Evolutionary conservation across 2,888 invertebrate genomes (phyloP).

Genomic region (Nemotelus pantherinus): DNA sequence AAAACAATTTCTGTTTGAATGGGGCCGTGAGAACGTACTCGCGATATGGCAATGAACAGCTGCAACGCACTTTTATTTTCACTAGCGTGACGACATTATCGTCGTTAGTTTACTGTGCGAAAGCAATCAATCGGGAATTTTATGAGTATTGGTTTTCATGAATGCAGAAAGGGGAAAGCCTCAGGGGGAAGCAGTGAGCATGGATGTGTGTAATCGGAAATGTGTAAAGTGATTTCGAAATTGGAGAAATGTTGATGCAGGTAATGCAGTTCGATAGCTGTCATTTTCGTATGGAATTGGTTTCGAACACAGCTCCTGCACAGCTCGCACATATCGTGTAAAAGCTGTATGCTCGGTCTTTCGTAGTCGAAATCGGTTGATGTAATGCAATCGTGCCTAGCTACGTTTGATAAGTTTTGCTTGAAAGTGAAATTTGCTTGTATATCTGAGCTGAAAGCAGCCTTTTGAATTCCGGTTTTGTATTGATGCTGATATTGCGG

Average conservation of each 20-base stretch:
- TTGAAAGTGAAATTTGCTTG: too few relatives aligned
- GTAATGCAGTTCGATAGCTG: conserved; percentile 16
- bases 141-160: not conserved
- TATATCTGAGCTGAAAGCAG: too few relatives aligned
- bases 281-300: not conserved
- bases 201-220: not conserved
- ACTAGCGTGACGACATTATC: not conserved
- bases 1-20: too few relatives aligned
- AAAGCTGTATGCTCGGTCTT: too few relatives aligned
- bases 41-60: not conserved
- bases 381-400: too few relatives aligned
- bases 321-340: too few relatives aligned
- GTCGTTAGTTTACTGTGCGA: not conserved
- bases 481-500: too few relatives aligned
- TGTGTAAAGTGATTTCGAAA: conserved; percentile 19
- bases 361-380: too few relatives aligned
- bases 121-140: not conserved
- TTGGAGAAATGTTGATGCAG: conserved; percentile 10
- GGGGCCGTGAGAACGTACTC: too few relatives aligned
- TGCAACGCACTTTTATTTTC: conserved; percentile 35
- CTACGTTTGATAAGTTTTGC: too few relatives aligned
- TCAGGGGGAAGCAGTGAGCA: not conserved
- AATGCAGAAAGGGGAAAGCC: not conserved
- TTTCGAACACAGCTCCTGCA: too few relatives aligned
- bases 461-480: too few relatives aligned